Conservation (phyloP, 2,888 invertebrate genomes). For the Cinara cedri region DNA sequence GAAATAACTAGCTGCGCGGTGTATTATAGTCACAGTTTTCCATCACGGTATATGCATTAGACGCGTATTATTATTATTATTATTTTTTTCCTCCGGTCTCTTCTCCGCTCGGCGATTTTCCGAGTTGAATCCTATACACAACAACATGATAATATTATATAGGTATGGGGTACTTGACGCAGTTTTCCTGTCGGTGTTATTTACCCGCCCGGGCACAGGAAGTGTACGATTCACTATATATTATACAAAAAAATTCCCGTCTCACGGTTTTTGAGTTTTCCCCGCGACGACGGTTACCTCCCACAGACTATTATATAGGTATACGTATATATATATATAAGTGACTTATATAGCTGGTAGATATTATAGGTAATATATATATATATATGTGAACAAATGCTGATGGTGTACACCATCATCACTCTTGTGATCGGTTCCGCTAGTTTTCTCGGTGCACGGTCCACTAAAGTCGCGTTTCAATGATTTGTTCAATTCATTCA, state of each 20-base stretch:
- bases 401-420: background rate
- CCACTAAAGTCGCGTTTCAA: slow-evolving; percentile 51
- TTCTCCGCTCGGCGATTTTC: slow-evolving; percentile 23
- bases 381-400: slow-evolving; percentile 21
- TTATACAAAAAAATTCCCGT: no score
- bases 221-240: slow-evolving; percentile 31
- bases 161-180: slow-evolving; percentile 3
- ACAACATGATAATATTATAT: no score
- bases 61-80: slow-evolving; percentile 23
- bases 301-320: background rate
- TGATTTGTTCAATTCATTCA: slow-evolving; percentile 53
- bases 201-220: slow-evolving; percentile 34
- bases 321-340: no score
- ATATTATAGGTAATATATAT: background rate
- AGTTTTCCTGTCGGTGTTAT: slow-evolving; percentile 16
- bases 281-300: background rate
- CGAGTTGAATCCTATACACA: slow-evolving; percentile 21
- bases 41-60: background rate
- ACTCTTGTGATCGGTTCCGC: slow-evolving; percentile 47
- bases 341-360: no score
- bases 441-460: slow-evolving; percentile 54
- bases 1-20: slow-evolving; percentile 18
- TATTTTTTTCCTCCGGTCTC: background rate
- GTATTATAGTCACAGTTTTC: slow-evolving; percentile 6
- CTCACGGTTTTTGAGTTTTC: slow-evolving; percentile 51